Conservation (phyloP, 2,113 vertebrate species). For the Corvus cornix region DNA sequence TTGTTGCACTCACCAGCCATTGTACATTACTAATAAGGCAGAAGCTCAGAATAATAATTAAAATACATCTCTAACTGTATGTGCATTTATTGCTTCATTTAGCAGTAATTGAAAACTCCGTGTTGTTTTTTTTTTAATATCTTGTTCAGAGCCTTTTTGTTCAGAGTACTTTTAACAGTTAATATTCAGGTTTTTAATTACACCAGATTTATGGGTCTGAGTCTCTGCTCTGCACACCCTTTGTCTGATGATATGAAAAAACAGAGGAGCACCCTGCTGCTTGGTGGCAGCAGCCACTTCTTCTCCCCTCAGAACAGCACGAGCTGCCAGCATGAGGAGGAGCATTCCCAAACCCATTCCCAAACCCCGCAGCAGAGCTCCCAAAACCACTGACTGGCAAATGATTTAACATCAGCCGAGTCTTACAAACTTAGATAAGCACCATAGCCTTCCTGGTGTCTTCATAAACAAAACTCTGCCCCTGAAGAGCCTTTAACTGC, state of each 20-base stretch:
- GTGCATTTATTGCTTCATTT: slow-evolving; percentile 34
- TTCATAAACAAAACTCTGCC: not conserved
- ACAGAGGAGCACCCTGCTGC: not conserved
- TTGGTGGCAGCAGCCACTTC: not conserved
- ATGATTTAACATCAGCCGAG: not conserved
- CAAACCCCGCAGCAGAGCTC: not conserved
- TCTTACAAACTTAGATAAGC: not conserved
- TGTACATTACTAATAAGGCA: not conserved
- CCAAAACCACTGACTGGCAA: rapidly evolving
- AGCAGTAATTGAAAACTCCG: not conserved
- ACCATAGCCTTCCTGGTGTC: not conserved
- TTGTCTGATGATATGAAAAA: not conserved
- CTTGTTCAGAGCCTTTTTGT: slow-evolving; percentile 3
- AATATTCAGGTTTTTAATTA: not conserved
- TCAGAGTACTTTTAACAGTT: not conserved
- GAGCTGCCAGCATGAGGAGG: rapidly evolving
- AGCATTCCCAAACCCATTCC: not conserved
- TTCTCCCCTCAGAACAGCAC: not conserved
- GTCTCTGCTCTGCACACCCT: not conserved
- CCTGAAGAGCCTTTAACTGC: not conserved
- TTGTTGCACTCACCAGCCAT: not conserved
- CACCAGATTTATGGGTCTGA: not conserved
- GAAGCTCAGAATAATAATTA: slow-evolving; percentile 15
- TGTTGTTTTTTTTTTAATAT: not conserved
- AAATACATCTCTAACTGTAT: not conserved